Percentiles rank a stretch among this genome's conserved stretches.
phyloP scores from a whole-genome alignment of 1,140 invertebrate species.

The Delia radicum region DNA sequence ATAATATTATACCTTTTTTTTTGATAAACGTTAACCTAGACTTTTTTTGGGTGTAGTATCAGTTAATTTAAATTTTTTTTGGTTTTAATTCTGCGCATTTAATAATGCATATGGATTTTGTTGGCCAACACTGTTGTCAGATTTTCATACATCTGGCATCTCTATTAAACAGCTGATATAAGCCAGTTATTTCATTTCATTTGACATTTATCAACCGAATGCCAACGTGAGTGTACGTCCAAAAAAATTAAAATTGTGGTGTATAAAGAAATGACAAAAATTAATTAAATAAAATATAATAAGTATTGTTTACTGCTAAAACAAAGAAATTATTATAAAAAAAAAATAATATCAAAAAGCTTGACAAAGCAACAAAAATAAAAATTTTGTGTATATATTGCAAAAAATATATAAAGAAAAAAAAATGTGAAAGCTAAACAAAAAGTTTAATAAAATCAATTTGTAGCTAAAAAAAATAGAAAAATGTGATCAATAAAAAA shows the following conservation, averaged over 20 bases:
- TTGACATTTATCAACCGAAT: background rate
- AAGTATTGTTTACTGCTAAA: background rate
- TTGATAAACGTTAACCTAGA: too few relatives aligned
- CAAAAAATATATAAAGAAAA: background rate
- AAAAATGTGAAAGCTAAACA: background rate
- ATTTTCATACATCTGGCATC: background rate
- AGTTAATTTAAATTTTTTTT: too few relatives aligned
- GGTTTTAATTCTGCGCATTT: too few relatives aligned
- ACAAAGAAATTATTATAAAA: background rate
- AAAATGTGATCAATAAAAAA: background rate
- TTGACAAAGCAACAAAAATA: background rate
- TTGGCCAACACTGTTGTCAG: background rate
- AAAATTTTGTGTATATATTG: background rate
- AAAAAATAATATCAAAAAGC: too few relatives aligned
- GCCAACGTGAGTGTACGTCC: background rate
- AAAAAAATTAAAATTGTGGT: background rate
- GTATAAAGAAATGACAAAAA: background rate
- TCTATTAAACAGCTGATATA: background rate
- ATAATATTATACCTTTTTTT: too few relatives aligned
- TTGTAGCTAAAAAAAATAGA: too few relatives aligned
- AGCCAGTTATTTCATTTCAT: background rate
- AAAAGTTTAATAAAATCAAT: background rate
- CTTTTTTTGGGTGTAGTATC: too few relatives aligned
- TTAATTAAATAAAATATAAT: background rate
- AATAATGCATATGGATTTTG: background rate